A percentile compares a stretch with the other conserved stretches of the same genome.
These are phyloP conservation scores for Ispidina lecontei DNA, from an alignment of 2,797 vertebrate genomes.

Conservation along the genomic window DNA sequence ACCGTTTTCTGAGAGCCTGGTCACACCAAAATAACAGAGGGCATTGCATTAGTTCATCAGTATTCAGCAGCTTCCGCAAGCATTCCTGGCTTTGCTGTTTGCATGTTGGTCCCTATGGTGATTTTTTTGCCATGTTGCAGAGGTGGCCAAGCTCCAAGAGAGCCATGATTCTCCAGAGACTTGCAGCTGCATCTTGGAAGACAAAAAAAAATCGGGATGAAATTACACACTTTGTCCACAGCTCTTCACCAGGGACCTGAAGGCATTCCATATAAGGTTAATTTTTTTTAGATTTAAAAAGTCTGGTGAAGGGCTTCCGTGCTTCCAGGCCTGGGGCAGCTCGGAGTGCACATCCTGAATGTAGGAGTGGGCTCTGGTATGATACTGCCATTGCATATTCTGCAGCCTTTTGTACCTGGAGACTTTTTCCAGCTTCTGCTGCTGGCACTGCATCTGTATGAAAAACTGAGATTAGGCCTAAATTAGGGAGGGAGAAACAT, in stretches of 20 bases:
- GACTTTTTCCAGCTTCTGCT: background rate
- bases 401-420: background rate
- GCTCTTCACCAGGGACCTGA: background rate
- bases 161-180: background rate
- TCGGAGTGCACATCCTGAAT: background rate
- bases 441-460: constrained; percentile 1
- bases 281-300: background rate
- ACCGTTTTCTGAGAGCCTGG: background rate
- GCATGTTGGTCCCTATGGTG: background rate
- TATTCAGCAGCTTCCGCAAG: background rate
- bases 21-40: background rate
- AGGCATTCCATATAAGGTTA: background rate
- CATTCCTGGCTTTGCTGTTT: background rate
- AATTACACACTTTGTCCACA: background rate
- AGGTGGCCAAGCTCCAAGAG: background rate
- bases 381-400: background rate
- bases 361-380: background rate
- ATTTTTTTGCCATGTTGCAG: background rate
- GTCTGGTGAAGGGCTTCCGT: background rate
- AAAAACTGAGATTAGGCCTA: background rate
- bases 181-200: background rate
- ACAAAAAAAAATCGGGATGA: background rate
- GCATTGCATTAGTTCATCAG: background rate
- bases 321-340: background rate
- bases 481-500: background rate